phyloP scores from a whole-genome alignment of 37 sponge, comb jelly and placozoan genomes.

The Agelas oroides region DNA sequence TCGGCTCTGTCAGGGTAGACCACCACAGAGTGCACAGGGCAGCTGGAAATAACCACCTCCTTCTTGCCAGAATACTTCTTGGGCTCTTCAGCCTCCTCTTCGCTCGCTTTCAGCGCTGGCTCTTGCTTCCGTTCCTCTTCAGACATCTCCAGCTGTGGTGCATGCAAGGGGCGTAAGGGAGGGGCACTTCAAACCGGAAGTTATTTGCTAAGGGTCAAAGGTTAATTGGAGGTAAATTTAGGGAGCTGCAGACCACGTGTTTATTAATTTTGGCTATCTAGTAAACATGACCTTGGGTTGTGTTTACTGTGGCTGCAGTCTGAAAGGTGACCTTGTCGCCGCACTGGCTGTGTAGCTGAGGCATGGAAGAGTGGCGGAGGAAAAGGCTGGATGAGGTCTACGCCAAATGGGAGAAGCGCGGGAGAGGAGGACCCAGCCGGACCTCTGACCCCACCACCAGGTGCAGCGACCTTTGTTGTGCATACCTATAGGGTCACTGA shows the following conservation, averaged over 20 bases:
- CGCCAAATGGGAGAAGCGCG: slow-evolving; percentile 53
- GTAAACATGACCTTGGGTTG: too few relatives aligned
- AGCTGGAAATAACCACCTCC: slow-evolving; percentile 47
- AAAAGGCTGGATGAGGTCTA: slow-evolving; percentile 46
- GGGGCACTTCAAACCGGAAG: too few relatives aligned
- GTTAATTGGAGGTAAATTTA: too few relatives aligned
- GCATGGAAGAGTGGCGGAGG: slow-evolving; percentile 51
- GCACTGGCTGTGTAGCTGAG: too few relatives aligned
- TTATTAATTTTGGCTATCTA: too few relatives aligned
- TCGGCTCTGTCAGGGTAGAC: slow-evolving; percentile 81
- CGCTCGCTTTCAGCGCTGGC: neutral
- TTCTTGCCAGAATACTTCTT: neutral
- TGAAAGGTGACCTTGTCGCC: too few relatives aligned
- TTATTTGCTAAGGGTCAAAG: too few relatives aligned
- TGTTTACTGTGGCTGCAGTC: too few relatives aligned
- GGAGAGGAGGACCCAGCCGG: neutral
- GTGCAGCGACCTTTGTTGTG: neutral
- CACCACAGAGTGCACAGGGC: slow-evolving; percentile 65
- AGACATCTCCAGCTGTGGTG: too few relatives aligned
- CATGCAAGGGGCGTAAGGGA: too few relatives aligned
- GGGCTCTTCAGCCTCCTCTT: neutral
- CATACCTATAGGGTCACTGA: too few relatives aligned
- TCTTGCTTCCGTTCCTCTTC: neutral
- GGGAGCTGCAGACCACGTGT: too few relatives aligned
- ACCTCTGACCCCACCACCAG: neutral